Conservation (phyloP, 2,113 vertebrate species). For the Enhydra lutris region DNA sequence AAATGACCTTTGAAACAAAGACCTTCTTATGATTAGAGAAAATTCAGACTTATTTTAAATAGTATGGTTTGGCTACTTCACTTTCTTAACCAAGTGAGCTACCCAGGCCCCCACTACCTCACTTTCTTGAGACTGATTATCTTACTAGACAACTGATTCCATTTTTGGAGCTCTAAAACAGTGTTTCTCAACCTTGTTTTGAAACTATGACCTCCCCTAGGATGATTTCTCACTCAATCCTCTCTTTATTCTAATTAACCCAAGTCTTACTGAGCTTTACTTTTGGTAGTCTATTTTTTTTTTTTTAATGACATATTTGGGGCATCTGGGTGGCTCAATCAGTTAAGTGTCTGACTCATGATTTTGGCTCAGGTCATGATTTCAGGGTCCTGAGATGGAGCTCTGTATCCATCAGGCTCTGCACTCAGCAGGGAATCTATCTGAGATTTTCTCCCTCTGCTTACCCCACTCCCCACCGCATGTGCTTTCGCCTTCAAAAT, state of each 20-base stretch:
- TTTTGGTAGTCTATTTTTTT: neutral
- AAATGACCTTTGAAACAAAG: neutral
- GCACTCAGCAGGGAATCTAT: too few relatives aligned
- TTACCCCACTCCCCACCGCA: too few relatives aligned
- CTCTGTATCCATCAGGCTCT: too few relatives aligned
- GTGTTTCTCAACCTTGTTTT: neutral
- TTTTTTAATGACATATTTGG: too few relatives aligned
- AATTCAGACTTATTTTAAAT: slow-evolving; percentile 2
- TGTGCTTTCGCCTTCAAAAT: too few relatives aligned
- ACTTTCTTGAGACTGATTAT: neutral
- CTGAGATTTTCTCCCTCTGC: too few relatives aligned
- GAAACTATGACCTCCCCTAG: neutral
- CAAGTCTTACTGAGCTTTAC: neutral
- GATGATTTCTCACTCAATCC: neutral
- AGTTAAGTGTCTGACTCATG: too few relatives aligned
- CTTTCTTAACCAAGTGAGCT: neutral
- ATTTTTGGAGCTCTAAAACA: neutral
- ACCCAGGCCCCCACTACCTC: neutral
- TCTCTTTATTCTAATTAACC: neutral
- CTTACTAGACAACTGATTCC: neutral
- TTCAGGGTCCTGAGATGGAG: too few relatives aligned
- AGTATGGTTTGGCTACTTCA: slow-evolving; percentile 4
- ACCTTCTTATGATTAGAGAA: neutral
- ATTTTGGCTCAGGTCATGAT: too few relatives aligned
- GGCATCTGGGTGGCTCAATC: too few relatives aligned